These are phyloP conservation scores for Microplitis mediator DNA, from an alignment of 1,140 invertebrate species.

Conservation along the genomic window DNA sequence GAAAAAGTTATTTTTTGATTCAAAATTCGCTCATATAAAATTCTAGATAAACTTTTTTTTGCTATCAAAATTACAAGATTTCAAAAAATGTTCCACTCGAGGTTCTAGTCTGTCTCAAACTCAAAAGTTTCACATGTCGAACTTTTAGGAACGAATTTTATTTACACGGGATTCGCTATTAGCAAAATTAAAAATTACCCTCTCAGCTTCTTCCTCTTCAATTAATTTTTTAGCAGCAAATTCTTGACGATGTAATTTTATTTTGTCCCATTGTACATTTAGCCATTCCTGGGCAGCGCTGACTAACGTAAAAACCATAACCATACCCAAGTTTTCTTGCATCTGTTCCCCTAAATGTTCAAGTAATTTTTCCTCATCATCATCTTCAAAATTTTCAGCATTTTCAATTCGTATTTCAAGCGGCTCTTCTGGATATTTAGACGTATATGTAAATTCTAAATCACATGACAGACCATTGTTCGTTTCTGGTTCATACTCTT, in stretches of 20 bases:
- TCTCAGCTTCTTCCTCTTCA: slow-evolving; percentile 86
- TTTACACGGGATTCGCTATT: no score
- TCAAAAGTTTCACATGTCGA: no score
- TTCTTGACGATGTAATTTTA: slow-evolving; percentile 76
- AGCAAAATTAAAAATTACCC: slow-evolving; percentile 60
- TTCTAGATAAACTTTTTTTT: no score
- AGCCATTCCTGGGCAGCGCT: slow-evolving; percentile 92
- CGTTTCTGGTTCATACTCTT: slow-evolving; percentile 71
- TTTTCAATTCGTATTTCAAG: slow-evolving; percentile 82
- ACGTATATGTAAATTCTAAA: slow-evolving; percentile 82
- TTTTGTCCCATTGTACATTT: slow-evolving; percentile 80
- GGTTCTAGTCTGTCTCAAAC: no score
- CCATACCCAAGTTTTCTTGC: slow-evolving; percentile 92
- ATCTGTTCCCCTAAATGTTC: slow-evolving; percentile 75
- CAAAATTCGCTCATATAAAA: no score
- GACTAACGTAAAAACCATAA: slow-evolving; percentile 96
- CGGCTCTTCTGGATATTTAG: slow-evolving; percentile 87
- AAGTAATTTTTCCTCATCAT: slow-evolving; percentile 71
- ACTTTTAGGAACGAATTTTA: no score
- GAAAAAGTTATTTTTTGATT: no score
- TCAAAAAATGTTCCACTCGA: no score
- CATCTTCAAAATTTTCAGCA: slow-evolving; percentile 79
- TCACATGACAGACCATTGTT: slow-evolving; percentile 72
- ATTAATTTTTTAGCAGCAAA: slow-evolving; percentile 70
- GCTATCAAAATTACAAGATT: no score